phyloP scores from a whole-genome alignment of 2,113 vertebrate genomes.

The Smithornis capensis region DNA sequence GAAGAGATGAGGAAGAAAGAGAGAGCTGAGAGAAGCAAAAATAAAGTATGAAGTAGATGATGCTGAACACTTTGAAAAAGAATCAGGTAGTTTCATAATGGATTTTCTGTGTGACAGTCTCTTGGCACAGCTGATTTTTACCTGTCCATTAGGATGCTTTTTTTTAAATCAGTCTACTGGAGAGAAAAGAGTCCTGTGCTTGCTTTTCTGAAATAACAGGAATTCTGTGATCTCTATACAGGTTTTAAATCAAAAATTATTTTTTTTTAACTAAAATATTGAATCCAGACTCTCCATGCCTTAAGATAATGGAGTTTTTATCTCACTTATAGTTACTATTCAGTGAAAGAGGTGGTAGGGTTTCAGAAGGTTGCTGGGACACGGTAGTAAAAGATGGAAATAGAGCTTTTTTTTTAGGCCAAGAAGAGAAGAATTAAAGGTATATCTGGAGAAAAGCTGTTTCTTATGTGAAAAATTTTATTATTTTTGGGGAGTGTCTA shows the following conservation, averaged over 20 bases:
- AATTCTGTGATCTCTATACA: not conserved
- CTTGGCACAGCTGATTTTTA: not conserved
- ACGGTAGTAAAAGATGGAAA: not conserved
- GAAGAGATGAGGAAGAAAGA: not conserved
- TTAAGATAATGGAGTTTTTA: not conserved
- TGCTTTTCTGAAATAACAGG: not conserved
- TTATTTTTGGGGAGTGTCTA: not conserved
- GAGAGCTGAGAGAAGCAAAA: not conserved
- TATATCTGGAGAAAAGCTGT: not conserved
- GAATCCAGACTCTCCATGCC: not conserved
- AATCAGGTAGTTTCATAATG: not conserved
- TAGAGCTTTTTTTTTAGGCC: not conserved
- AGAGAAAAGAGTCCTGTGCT: not conserved
- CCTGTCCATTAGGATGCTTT: not conserved
- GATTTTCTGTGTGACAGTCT: not conserved
- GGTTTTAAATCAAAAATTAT: slow-evolving; percentile 8
- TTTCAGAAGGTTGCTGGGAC: not conserved
- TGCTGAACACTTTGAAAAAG: not conserved
- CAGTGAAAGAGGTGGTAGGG: not conserved
- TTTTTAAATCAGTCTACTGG: not conserved
- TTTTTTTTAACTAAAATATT: not conserved
- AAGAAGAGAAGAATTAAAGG: not conserved
- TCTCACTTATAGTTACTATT: not conserved
- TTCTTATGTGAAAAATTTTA: not conserved
- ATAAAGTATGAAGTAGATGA: not conserved